Conservation (phyloP, 2,888 invertebrate species). For the Apamea anceps region DNA sequence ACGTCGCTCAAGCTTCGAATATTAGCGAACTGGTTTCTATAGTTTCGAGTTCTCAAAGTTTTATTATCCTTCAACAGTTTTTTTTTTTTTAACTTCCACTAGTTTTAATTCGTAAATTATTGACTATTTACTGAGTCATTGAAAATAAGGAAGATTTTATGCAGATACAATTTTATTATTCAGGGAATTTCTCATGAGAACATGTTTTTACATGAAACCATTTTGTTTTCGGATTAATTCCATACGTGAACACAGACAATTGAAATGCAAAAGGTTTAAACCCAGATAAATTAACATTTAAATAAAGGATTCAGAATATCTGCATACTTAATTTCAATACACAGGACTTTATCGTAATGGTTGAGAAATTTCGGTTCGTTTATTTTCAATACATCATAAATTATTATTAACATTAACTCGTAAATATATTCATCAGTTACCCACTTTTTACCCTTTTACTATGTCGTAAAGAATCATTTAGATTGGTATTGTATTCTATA, state of each 20-base stretch:
- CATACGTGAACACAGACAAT: constrained; percentile 13
- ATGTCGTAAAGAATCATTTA: neutral
- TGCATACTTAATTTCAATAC: constrained; percentile 48
- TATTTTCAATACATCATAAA: constrained; percentile 5
- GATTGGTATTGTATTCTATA: neutral
- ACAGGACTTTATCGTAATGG: constrained; percentile 5
- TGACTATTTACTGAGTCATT: constrained; percentile 4
- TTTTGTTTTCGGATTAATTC: constrained; percentile 39
- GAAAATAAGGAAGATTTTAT: neutral
- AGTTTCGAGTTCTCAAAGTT: constrained; percentile 61
- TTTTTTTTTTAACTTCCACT: constrained; percentile 21
- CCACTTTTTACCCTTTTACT: neutral
- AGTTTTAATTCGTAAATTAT: neutral
- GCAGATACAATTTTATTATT: neutral
- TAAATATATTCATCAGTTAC: neutral
- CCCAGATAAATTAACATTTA: constrained; percentile 46
- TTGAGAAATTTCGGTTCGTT: constrained; percentile 7
- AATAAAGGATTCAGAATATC: constrained; percentile 42
- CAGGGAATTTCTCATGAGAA: neutral
- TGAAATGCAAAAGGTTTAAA: constrained; percentile 43
- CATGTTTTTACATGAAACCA: constrained; percentile 15
- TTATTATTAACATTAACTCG: neutral
- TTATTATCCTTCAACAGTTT: neutral
- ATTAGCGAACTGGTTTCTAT: constrained; percentile 63
- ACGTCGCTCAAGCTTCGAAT: constrained; percentile 39